Base-by-base conservation (phyloP, 2,888 invertebrate genomes). In the Sturmia bella region DNA sequence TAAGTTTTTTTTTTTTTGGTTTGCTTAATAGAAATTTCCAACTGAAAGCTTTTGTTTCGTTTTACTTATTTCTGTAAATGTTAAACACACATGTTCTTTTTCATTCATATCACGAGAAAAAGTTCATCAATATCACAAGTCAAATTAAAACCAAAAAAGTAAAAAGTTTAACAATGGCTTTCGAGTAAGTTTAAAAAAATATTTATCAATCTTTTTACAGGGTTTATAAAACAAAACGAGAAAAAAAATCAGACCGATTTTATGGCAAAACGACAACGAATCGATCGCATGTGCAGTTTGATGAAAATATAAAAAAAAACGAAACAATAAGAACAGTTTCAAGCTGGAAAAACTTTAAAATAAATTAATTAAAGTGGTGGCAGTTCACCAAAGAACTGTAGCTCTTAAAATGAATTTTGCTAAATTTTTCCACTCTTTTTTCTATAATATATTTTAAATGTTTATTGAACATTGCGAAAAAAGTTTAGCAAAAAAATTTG, bases 161-260 rank as follows among this genome's bases (percentile, higher is more conserved):
- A 21, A 56, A 13, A 13, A 19, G 54, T 56, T 41, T 3, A n/a
- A 1, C 24, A 24, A 12, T 24, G 21, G 13, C 2, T 52, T 52
- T 66, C 19, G n/a, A 56, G 17, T 32, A 12, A 15, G 4, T 57
- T 66, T 15, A 19, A 48, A 32, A 43, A 11, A 39, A 50, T n/a
- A 78, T 43, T 72, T 59, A 54, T 78, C 64, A 72, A 78, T 78
- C 48, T 48, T 54, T 1, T 45, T 27, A 24, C 2, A 17, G 7
- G 19, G 24, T 45, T 17, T 27, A 4, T 27, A 4, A 6, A 27
- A 27, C 5, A 32, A 1, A 32, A 32, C 3, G 9, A 27, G 7
- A 13, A 43, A 27, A 5, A 17, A 61, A 41, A 6, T 54, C 32
- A 66, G 12, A n/a, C n/a, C n/a, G n/a, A n/a, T n/a, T 52, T 52